Evolutionary conservation across 2,113 vertebrate genomes (phyloP), one percentile per base, ranked within the genome.

Genomic region (Guaruba guarouba): DNA sequence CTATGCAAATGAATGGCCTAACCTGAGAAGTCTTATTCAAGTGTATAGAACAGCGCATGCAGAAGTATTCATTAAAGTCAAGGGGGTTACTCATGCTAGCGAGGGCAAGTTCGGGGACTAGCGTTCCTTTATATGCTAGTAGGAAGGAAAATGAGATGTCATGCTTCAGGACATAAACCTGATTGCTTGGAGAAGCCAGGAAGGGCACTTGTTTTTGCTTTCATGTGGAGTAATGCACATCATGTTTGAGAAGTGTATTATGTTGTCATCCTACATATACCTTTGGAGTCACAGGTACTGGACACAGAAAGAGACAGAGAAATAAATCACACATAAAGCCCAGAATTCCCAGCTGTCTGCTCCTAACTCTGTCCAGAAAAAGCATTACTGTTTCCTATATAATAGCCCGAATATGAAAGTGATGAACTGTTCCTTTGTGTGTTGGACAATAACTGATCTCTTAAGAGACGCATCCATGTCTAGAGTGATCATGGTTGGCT

Each of bases 1-100:
- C 81, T 87, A 95, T 88, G 94, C 85, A 97, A 96, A 97, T 95
- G 73, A 97, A 96, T 46, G 79, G 85, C 90, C 79, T 93, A 95
- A 96, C 93, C 90, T 92, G 95, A 90, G 71, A 90, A 97, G 84
- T 66, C 88, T 84, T 92, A 88, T 63, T 92, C 90, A 77, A 96
- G 90, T 74, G 92, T 27, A 64, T 7, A 86, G 90, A 93, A 80
- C n/a, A 59, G 67, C 14, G 59, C 49, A 74, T 3, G 37, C 85
- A 93, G 14, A 68, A 94, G 75, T 7, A 80, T 62, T 95, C 92
- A 90, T 93, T 94, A 93, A 93, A 88, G 90, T 82, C 90, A 89
- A 51, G 28, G 68, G 66, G 87, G 63, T 75, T 87, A 85, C 82
- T 69, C 7, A 22, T 82, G 75, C 82, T 57, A 25, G 74, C 1